phyloP scores from a whole-genome alignment of 1,140 invertebrate genomes.

The Sitodiplosis mosellana region DNA sequence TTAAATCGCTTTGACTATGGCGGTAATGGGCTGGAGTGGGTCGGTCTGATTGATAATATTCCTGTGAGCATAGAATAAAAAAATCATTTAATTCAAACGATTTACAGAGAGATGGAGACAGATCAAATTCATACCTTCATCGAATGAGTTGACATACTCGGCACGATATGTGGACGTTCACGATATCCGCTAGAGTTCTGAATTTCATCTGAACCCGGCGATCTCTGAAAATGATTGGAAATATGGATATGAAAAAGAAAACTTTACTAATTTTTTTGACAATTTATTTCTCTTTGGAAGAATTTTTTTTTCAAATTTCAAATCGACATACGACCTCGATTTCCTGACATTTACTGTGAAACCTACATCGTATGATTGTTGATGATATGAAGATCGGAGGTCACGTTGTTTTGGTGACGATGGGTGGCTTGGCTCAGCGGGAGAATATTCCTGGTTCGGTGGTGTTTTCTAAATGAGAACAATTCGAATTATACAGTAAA shows the following conservation, averaged over 20 bases:
- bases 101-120: background rate
- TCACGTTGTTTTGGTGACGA: conserved; percentile 23
- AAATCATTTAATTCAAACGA: background rate
- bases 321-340: background rate
- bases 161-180: conserved; percentile 17
- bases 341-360: background rate
- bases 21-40: conserved; percentile 18
- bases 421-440: conserved; percentile 18
- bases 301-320: background rate
- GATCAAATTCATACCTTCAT: conserved; percentile 17
- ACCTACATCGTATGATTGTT: conserved; percentile 22
- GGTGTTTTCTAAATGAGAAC: conserved; percentile 4
- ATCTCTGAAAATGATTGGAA: conserved; percentile 11
- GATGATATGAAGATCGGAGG: conserved; percentile 19
- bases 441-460: conserved; percentile 6
- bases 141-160: conserved; percentile 23
- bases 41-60: conserved; percentile 24
- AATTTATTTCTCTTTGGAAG: too few relatives aligned
- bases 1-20: conserved; percentile 23
- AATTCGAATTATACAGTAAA: background rate
- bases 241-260: too few relatives aligned
- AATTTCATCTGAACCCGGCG: conserved; percentile 21
- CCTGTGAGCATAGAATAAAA: conserved; percentile 8
- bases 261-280: too few relatives aligned
- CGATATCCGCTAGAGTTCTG: conserved; percentile 15